These are phyloP conservation scores for Drosophila planitibia DNA, from an alignment of 2,888 invertebrate genomes.

Conservation along the genomic window DNA sequence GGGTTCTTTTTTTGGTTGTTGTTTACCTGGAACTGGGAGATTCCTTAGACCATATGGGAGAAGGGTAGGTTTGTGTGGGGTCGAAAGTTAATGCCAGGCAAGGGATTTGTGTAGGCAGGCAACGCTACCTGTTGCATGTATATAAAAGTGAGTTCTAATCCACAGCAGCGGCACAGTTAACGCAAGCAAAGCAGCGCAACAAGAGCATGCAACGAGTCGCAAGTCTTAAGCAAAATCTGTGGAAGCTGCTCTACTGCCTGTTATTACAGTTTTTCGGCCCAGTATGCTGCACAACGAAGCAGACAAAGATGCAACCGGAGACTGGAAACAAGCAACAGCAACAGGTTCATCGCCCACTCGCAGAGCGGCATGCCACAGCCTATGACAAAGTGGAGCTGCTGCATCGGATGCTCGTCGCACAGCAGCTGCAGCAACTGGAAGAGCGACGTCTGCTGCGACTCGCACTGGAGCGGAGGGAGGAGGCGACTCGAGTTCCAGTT, in stretches of 20 bases:
- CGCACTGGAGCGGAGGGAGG: slow-evolving; percentile 21
- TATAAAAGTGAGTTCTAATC: slow-evolving; percentile 20
- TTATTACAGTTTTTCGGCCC: slow-evolving; percentile 31
- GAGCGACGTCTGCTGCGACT: slow-evolving; percentile 54
- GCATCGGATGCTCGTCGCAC: slow-evolving; percentile 61
- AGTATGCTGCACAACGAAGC: neutral
- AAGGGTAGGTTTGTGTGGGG: neutral
- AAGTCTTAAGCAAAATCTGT: slow-evolving; percentile 16
- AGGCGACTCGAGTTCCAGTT: slow-evolving; percentile 29
- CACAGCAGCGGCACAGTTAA: slow-evolving; percentile 20
- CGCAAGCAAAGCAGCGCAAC: neutral
- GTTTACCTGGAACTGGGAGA: neutral
- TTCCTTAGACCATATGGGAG: slow-evolving; percentile 3
- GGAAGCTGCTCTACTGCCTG: slow-evolving; percentile 23
- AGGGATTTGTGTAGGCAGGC: neutral
- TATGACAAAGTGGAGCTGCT: slow-evolving; percentile 59
- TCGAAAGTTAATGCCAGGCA: slow-evolving; percentile 5
- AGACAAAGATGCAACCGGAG: slow-evolving; percentile 13
- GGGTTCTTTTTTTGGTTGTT: neutral
- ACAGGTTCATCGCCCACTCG: neutral
- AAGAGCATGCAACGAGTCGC: slow-evolving; percentile 38
- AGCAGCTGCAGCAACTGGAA: slow-evolving; percentile 59
- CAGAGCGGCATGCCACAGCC: slow-evolving; percentile 15
- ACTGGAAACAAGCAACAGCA: slow-evolving; percentile 3
- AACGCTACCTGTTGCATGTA: slow-evolving; percentile 26